Conservation (phyloP, 2,888 invertebrate species). For the Coremacera marginata region DNA sequence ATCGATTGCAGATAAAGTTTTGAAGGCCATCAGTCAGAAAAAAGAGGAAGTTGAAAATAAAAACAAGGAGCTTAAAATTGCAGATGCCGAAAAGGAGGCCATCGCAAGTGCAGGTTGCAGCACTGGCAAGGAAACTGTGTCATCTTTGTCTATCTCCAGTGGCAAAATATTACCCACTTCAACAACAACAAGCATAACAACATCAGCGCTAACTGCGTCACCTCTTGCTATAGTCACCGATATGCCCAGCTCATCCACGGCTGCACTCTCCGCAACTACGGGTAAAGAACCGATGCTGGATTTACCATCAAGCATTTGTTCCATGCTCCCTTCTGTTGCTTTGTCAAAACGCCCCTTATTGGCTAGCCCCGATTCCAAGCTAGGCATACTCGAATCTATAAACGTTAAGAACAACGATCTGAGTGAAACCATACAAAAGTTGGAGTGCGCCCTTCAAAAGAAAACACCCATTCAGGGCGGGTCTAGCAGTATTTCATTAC, state of each 20-base stretch:
- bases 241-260: conserved; percentile 34
- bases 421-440: conserved; percentile 75
- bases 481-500: conserved; percentile 16
- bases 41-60: conserved; percentile 71
- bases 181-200: conserved; percentile 9
- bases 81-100: conserved; percentile 64
- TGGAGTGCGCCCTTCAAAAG: conserved; percentile 69
- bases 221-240: conserved; percentile 63
- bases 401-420: conserved; percentile 73
- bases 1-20: conserved; percentile 75
- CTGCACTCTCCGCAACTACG: conserved; percentile 3
- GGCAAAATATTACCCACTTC: too few species aligned
- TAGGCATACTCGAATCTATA: conserved; percentile 65
- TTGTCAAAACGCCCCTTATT: conserved; percentile 54
- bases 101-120: conserved; percentile 28
- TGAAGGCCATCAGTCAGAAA: conserved; percentile 73
- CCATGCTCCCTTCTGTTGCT: conserved; percentile 7
- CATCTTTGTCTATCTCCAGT: background rate
- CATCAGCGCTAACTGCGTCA: conserved; percentile 50
- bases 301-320: background rate
- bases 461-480: conserved; percentile 57
- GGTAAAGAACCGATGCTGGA: background rate
- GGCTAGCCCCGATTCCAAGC: conserved; percentile 64
- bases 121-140: conserved; percentile 32
- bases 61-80: conserved; percentile 64